These are phyloP conservation scores for Gallinago stenura DNA, from an alignment of 2,797 vertebrate genomes.

Conservation along the genomic window DNA sequence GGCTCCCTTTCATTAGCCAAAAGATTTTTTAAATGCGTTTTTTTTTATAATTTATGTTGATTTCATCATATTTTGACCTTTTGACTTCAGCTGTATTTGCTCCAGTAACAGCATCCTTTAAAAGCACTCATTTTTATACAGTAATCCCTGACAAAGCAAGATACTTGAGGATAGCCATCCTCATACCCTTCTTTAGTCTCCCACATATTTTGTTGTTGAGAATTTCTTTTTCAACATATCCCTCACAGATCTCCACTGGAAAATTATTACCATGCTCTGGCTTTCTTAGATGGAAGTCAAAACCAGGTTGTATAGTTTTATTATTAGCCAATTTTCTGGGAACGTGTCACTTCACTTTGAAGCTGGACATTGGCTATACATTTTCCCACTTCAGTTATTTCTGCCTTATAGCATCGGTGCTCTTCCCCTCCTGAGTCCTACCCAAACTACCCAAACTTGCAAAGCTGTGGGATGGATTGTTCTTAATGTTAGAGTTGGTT, in stretches of 20 bases:
- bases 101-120: background rate
- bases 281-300: conserved; percentile 28
- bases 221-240: conserved; percentile 10
- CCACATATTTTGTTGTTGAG: background rate
- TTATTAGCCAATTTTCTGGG: background rate
- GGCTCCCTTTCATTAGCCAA: background rate
- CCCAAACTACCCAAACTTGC: background rate
- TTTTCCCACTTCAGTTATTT: background rate
- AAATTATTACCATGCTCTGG: conserved; percentile 3
- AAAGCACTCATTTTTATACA: conserved; percentile 5
- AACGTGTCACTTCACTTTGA: background rate
- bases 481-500: background rate
- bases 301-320: background rate
- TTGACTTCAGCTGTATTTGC: conserved; percentile 6
- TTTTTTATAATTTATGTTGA: background rate
- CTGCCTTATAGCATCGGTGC: background rate
- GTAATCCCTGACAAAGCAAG: background rate
- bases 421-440: background rate
- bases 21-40: background rate
- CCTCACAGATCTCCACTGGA: background rate
- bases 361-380: background rate
- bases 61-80: background rate
- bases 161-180: background rate
- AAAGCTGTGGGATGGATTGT: background rate
- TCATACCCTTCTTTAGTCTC: background rate